These are phyloP conservation scores for Phylloscopus collybita DNA, from an alignment of 2,797 vertebrate species.

Conservation along the genomic window DNA sequence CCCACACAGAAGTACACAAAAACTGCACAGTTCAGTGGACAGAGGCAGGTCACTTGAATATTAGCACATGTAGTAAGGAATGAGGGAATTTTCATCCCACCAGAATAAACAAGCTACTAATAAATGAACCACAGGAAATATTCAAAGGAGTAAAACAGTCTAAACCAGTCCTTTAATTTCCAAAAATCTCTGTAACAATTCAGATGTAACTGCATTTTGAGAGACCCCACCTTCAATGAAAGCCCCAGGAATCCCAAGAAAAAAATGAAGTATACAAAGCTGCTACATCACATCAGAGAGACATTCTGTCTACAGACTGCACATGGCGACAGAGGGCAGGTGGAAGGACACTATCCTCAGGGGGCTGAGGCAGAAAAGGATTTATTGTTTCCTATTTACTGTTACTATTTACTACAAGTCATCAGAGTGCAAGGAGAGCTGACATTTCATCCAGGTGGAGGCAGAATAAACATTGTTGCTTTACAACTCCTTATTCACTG, in stretches of 20 bases:
- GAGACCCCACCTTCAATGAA: neutral
- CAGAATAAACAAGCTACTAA: neutral
- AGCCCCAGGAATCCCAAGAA: neutral
- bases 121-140: neutral
- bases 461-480: neutral
- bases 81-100: neutral
- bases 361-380: neutral
- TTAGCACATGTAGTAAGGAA: neutral
- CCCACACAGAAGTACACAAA: neutral
- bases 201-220: neutral
- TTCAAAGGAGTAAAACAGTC: neutral
- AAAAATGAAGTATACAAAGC: neutral
- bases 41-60: neutral
- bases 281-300: accelerated
- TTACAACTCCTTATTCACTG: neutral
- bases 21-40: neutral
- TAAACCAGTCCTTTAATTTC: neutral
- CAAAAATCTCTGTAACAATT: neutral
- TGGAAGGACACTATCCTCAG: neutral
- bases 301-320: neutral
- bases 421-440: neutral
- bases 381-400: neutral
- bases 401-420: neutral
- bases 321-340: neutral
- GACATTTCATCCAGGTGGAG: neutral